phyloP scores from a whole-genome alignment of 2,113 vertebrate genomes.

The Ptychochromis oligacanthus region DNA sequence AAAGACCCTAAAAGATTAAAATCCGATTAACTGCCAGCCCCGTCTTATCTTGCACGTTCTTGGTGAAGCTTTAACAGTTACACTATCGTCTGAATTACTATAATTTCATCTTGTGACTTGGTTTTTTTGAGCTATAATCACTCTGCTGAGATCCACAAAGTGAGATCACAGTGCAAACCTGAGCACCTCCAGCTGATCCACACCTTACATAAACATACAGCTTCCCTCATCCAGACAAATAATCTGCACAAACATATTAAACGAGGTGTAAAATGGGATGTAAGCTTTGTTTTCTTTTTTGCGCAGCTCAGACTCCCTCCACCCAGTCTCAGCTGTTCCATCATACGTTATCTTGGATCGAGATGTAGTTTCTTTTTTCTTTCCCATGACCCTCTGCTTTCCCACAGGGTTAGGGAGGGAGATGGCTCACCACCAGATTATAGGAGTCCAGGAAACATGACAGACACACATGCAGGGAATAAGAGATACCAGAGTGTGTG shows the following conservation, averaged over 20 bases:
- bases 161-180: not conserved
- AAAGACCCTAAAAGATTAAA: no score
- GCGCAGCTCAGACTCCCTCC: not conserved
- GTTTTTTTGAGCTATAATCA: no score
- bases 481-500: constrained; percentile 6
- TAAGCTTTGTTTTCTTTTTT: not conserved
- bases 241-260: not conserved
- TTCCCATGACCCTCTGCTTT: constrained; percentile 25
- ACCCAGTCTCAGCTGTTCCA: constrained; percentile 13
- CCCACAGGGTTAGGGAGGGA: constrained; percentile 10
- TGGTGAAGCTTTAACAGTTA: no score
- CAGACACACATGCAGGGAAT: not conserved
- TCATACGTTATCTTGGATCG: constrained; percentile 1
- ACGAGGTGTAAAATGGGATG: not conserved
- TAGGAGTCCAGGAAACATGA: constrained; percentile 30
- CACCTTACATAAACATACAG: not conserved
- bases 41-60: no score
- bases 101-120: no score
- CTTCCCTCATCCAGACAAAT: not conserved
- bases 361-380: not conserved
- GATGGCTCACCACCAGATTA: constrained; percentile 14
- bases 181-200: not conserved
- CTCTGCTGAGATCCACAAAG: no score
- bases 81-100: no score
- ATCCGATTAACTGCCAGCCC: no score